These are phyloP conservation scores for Flexamia atlantica DNA, from an alignment of 2,888 invertebrate genomes.

Conservation along the genomic window DNA sequence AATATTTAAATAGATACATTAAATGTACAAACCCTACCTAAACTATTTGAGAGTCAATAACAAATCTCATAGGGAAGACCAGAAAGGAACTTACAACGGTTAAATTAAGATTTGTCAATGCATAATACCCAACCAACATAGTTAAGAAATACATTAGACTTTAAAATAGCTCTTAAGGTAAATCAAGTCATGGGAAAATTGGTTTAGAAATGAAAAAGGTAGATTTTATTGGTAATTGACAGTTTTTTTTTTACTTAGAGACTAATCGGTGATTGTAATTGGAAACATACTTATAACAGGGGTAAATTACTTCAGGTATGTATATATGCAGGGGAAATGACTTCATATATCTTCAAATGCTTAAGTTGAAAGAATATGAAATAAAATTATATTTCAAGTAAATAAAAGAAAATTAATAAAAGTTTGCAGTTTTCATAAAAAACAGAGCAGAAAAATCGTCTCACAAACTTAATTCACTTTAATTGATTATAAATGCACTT, in stretches of 20 bases:
- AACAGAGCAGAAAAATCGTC: too few relatives aligned
- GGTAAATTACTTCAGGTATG: not conserved
- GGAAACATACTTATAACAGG: not conserved
- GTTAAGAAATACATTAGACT: not conserved
- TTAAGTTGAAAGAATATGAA: too few relatives aligned
- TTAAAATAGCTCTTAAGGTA: not conserved
- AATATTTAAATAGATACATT: not conserved
- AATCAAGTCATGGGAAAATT: slow-evolving; percentile 10
- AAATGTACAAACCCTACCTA: not conserved
- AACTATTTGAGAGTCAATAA: slow-evolving; percentile 32
- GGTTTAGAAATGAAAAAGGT: not conserved
- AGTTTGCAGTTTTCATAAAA: too few relatives aligned
- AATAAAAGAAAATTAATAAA: too few relatives aligned
- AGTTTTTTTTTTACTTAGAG: slow-evolving; percentile 2
- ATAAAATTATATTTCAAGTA: too few relatives aligned
- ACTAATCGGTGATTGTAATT: not conserved
- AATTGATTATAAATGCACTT: too few relatives aligned
- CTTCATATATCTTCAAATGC: too few relatives aligned
- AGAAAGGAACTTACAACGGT: slow-evolving; percentile 31
- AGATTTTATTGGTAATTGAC: slow-evolving; percentile 9
- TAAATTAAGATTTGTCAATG: slow-evolving; percentile 13
- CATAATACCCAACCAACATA: not conserved
- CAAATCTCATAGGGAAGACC: not conserved
- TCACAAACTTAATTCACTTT: too few relatives aligned
- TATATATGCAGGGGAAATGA: too few relatives aligned